These are phyloP conservation scores for Drosophila silvestris DNA, from an alignment of 2,888 invertebrate genomes.

Conservation along the genomic window DNA sequence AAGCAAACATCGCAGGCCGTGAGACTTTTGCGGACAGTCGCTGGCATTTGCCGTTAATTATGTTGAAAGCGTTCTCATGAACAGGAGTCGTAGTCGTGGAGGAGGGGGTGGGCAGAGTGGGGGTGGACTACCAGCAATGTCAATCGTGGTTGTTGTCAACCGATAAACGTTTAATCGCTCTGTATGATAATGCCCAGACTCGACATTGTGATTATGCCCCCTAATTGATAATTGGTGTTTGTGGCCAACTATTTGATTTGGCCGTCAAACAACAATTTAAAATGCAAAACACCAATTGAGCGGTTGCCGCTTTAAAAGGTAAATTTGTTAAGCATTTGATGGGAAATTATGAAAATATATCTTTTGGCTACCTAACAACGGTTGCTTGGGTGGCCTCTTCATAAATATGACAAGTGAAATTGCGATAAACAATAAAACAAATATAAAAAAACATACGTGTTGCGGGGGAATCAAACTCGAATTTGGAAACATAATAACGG, in stretches of 20 bases:
- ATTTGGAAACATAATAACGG: not conserved
- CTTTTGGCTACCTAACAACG: conserved; percentile 1
- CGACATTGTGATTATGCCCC: conserved; percentile 43
- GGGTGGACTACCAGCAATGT: conserved; percentile 65
- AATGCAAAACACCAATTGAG: conserved; percentile 62
- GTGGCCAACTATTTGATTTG: conserved; percentile 50
- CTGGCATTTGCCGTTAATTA: conserved; percentile 75
- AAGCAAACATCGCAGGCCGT: conserved; percentile 48
- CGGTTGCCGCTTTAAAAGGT: conserved; percentile 15
- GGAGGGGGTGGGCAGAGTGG: not conserved
- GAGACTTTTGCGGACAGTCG: conserved; percentile 68
- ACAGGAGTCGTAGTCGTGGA: not conserved
- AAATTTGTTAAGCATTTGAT: conserved; percentile 10
- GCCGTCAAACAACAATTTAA: conserved; percentile 56
- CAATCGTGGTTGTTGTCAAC: conserved; percentile 55
- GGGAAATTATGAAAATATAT: conserved; percentile 1
- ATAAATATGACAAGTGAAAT: conserved; percentile 23
- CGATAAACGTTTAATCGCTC: conserved; percentile 74
- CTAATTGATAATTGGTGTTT: conserved; percentile 79
- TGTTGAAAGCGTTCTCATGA: conserved; percentile 70
- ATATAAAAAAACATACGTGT: not conserved
- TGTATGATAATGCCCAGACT: conserved; percentile 63
- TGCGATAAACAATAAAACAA: not conserved
- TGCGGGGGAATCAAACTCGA: not conserved
- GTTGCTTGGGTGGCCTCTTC: conserved; percentile 12